Conservation (phyloP, 1,140 invertebrate species). For the Teleogryllus occipitalis region DNA sequence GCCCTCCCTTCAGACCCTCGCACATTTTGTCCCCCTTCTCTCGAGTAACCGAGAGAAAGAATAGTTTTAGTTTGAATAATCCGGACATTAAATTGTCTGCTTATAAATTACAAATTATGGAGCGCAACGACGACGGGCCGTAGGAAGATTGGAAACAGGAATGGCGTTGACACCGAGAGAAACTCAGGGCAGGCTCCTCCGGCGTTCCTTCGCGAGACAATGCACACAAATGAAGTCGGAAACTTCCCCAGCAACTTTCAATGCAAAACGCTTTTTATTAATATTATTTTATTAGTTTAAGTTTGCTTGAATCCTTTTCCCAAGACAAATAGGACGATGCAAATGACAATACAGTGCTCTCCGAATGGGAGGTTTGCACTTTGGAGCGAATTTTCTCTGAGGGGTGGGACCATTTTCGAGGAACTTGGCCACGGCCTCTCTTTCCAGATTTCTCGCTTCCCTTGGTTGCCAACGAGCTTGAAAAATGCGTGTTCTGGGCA, state of each 20-base stretch:
- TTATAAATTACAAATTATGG: conserved; percentile 22
- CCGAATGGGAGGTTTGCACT: too few relatives aligned
- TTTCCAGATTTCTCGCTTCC: too few relatives aligned
- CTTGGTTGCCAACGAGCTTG: too few relatives aligned
- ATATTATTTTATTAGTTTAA: neutral
- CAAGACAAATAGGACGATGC: neutral
- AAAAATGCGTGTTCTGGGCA: too few relatives aligned
- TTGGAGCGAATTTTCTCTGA: too few relatives aligned
- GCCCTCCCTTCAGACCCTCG: neutral
- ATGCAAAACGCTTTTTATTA: neutral
- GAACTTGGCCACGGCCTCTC: too few relatives aligned
- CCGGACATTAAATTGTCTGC: conserved; percentile 21
- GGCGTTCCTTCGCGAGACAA: neutral
- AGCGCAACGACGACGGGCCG: too few relatives aligned
- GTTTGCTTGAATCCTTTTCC: neutral
- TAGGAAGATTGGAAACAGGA: conserved; percentile 13
- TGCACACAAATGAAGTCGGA: conserved; percentile 14
- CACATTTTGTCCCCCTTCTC: neutral
- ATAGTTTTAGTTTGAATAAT: conserved; percentile 18
- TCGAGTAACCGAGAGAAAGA: neutral
- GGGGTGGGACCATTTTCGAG: too few relatives aligned
- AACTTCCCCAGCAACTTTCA: neutral
- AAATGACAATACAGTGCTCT: neutral
- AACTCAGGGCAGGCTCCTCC: neutral
- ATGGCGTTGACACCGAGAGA: conserved; percentile 9